Evolutionary conservation across 2,888 invertebrate genomes (phyloP).

Genomic region (Chamaedrilus cognettii): DNA sequence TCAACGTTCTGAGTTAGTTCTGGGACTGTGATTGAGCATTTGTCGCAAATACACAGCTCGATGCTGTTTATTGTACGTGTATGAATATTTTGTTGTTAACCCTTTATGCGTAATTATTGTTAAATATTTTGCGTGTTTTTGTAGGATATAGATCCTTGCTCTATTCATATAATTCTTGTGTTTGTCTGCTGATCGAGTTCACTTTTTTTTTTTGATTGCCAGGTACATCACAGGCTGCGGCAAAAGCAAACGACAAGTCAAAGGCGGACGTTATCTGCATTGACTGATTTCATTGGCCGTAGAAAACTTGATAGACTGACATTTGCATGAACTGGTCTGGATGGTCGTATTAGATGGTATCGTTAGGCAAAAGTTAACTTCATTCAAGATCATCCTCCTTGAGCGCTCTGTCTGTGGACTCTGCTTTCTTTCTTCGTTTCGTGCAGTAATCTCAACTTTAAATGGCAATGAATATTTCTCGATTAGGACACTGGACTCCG

Average conservation of each 20-base stretch:
- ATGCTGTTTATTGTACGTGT: not conserved
- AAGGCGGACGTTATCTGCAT: conserved; percentile 16
- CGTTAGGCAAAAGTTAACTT: too few species aligned
- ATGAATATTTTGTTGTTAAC: not conserved
- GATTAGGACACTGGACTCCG: too few species aligned
- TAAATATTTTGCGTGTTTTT: not conserved
- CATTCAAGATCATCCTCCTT: not conserved
- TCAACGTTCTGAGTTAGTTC: too few species aligned
- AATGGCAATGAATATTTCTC: too few species aligned
- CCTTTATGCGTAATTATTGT: not conserved
- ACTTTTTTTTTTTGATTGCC: not conserved
- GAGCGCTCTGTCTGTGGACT: not conserved
- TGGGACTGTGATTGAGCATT: too few species aligned
- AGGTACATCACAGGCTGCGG: conserved; percentile 7
- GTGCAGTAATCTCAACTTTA: too few species aligned
- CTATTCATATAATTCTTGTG: too few species aligned
- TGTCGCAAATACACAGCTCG: too few species aligned
- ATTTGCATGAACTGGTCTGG: too few species aligned
- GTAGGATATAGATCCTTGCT: too few species aligned
- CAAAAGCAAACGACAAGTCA: conserved; percentile 6
- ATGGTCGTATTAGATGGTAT: too few species aligned
- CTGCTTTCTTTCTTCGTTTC: not conserved
- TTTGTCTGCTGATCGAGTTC: not conserved
- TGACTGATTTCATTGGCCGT: conserved; percentile 10
- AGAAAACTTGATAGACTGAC: too few species aligned